A percentile compares a stretch with the other conserved stretches of the same genome.
These are phyloP conservation scores for Tribolium freemani DNA, from an alignment of 2,888 invertebrate genomes.

Conservation along the genomic window DNA sequence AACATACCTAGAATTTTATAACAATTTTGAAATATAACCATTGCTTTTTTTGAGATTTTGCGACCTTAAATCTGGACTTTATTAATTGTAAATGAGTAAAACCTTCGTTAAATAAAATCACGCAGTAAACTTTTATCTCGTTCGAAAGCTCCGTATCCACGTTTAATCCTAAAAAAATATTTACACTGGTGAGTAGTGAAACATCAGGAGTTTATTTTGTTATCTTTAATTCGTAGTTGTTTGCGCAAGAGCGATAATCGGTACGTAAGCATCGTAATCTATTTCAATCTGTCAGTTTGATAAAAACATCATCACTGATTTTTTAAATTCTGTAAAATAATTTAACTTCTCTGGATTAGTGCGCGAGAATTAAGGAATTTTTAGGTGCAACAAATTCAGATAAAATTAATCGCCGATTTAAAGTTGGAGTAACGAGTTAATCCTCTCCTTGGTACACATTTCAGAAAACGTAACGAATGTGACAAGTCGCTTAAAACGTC, in stretches of 20 bases:
- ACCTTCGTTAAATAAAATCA: not conserved
- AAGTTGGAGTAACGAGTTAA: constrained; percentile 33
- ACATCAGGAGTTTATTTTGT: constrained; percentile 2
- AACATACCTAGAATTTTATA: too few relatives aligned
- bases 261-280: not conserved
- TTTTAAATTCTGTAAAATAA: too few relatives aligned
- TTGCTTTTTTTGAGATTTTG: too few relatives aligned
- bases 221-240: not conserved
- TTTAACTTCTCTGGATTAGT: too few relatives aligned
- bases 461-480: constrained; percentile 35
- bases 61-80: not conserved
- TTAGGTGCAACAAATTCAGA: not conserved
- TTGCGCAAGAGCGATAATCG: not conserved
- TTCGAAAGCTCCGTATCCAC: not conserved
- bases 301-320: too few relatives aligned
- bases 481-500: constrained; percentile 38
- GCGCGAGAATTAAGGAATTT: too few relatives aligned
- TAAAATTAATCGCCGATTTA: constrained; percentile 35
- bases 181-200: not conserved
- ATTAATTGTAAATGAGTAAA: not conserved
- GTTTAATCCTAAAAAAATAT: not conserved
- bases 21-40: too few relatives aligned
- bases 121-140: not conserved
- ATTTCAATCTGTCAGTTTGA: not conserved
- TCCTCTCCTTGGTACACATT: constrained; percentile 26